These are phyloP conservation scores for Papilio protenor DNA, from an alignment of 2,888 invertebrate species.

Conservation along the genomic window DNA sequence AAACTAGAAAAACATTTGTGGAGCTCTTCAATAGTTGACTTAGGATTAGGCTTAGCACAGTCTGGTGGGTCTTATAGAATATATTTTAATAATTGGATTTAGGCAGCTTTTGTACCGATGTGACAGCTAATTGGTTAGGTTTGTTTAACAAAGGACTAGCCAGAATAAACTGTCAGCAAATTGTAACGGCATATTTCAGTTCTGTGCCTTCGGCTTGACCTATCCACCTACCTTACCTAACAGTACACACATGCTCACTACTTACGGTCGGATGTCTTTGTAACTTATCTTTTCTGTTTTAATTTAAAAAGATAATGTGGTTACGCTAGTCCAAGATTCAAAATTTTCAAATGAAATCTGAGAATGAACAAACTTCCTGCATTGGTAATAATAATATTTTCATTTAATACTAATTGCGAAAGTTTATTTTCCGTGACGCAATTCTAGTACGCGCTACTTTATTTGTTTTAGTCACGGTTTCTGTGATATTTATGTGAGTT, in stretches of 20 bases:
- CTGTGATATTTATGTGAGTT: neutral
- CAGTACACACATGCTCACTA: no score
- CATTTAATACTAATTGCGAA: constrained; percentile 10
- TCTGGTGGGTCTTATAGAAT: neutral
- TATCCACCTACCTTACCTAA: no score
- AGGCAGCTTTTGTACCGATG: neutral
- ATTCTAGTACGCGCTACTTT: constrained; percentile 1
- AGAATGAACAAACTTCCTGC: neutral
- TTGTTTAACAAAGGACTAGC: neutral
- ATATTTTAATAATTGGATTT: neutral
- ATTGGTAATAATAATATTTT: constrained; percentile 18
- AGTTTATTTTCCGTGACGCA: constrained; percentile 7
- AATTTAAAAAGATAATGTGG: neutral
- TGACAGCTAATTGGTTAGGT: neutral
- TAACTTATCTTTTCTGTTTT: no score
- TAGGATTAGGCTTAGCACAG: neutral
- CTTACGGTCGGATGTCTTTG: no score
- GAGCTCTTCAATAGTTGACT: neutral
- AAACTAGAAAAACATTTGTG: neutral
- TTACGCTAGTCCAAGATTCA: neutral
- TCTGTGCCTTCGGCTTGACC: no score
- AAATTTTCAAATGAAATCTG: neutral
- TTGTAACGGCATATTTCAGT: no score
- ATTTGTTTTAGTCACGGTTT: neutral
- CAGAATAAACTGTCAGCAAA: neutral